Evolutionary conservation across 2,797 vertebrate genomes (phyloP), one percentile per base, ranked within the genome.

Genomic region (Taenioides sp.): DNA sequence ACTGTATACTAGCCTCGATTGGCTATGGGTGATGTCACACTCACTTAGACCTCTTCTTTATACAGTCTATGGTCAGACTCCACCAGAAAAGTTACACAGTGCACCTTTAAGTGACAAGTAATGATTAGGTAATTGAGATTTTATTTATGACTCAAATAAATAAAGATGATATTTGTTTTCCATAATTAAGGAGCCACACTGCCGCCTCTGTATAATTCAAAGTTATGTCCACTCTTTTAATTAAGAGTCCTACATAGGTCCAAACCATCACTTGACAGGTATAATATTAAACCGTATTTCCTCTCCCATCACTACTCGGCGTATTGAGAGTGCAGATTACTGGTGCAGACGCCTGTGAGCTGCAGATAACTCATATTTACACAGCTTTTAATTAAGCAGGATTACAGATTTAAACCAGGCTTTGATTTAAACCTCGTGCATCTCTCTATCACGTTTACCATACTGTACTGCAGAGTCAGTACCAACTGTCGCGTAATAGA

Each of bases 361-460:
- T 71, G 25, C 78, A 85, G 87, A 90, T 90, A 91, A 84, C 81
- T 83, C 83, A 83, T 83, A 87, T 87, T 90, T 87, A 86, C 77
- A 72, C 82, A 65, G 76, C 5, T 81, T 91, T 89, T 88, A 89
- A 91, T 89, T 87, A 86, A 76, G 52, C 28, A 57, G 80, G 83
- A 89, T 91, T 89, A 91, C 69, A 85, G 75, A 73, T 62, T 75
- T 70, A 72, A 73, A 71, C 67, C 52, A 40, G 65, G 50, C 75
- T 72, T 77, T 84, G 70, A 72, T 31, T 79, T 75, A 74, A 75
- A 66, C 68, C 67, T 73, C 23, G 43, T 58, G 65, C 67, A 47
- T 58, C 43, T 4, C 40, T 47, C 12, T 47, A 47, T 47, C 43
- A 47, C 22, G 12, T 25, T 54, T n/a, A 54, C 34, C 20, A 7